Base-by-base conservation (phyloP, 2,888 invertebrate genomes). In the Petrolisthes cinctipes region DNA sequence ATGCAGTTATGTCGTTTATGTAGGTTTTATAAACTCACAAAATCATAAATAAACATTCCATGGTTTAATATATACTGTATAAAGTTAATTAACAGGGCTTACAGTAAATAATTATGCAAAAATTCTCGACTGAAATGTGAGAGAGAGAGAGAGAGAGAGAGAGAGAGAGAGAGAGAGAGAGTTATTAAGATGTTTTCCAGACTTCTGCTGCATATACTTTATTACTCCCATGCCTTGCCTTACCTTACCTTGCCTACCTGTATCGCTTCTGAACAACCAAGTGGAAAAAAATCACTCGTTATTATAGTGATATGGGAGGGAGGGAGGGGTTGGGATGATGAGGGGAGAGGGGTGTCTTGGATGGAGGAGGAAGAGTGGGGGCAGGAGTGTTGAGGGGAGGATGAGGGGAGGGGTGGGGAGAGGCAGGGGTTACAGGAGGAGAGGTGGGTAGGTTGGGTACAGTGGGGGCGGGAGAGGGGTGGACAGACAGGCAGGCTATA, bases 91-190 rank as follows among this genome's bases (percentile, higher is more conserved):
- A 37, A 37, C 37, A 37, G 37, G 37, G 37, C 37, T 37, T 37
- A 37, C 37, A 37, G 37, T 37, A 37, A 37, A 37, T 37, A 4
- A 37, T 37, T 37, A 37, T 37, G 37, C 37, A 37, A 37, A 37
- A 37, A 37, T 37, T 37, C 37, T 37, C 37, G 37, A 37, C 37
- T 37, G 2, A 37, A 37, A 37, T 61, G 61, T 9, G 79, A 17
- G 79, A 14, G 79, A 17, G 79, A 7, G 51, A 20, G 79, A 11
- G 53, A 20, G 79, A 17, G 79, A 53, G 79, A 53, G 79, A 53
- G 79, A 37, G 79, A 37, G 14, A 37, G 79, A 7, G 79, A 17
- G 61, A 61, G 61, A 17, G 11, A 61, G 17, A 61, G 61, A 17
- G 61, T 61, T 61, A 61, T 61, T 61, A 61, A 17, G 61, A 61